phyloP scores from a whole-genome alignment of 2,797 vertebrate genomes.

The Pipistrellus kuhlii region DNA sequence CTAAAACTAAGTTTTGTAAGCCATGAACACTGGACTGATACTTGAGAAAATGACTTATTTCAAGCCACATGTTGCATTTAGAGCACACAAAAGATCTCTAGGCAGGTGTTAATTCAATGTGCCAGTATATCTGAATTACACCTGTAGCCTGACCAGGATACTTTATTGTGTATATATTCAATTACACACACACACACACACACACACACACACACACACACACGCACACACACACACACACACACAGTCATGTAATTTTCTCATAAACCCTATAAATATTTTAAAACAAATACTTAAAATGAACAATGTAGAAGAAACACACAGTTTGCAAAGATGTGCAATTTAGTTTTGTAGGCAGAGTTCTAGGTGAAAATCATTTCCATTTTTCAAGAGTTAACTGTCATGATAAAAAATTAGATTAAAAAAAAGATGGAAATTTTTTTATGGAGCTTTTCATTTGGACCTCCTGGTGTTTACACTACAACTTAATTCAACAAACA shows the following conservation, averaged over 20 bases:
- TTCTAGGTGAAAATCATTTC: background rate
- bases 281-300: background rate
- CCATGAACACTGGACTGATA: no score
- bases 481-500: background rate
- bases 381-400: background rate
- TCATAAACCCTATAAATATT: background rate
- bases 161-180: background rate
- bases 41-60: background rate
- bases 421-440: background rate
- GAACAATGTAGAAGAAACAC: background rate
- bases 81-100: background rate
- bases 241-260: background rate
- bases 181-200: background rate
- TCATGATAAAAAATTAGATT: background rate
- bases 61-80: background rate
- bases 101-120: background rate
- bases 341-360: background rate
- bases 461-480: background rate
- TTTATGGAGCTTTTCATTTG: background rate
- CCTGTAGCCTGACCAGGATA: no score
- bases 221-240: no score
- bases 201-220: no score
- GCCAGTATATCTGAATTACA: no score
- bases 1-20: background rate
- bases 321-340: background rate